Conservation (phyloP, 2,113 vertebrate genomes). For the Montifringilla adamsi region DNA sequence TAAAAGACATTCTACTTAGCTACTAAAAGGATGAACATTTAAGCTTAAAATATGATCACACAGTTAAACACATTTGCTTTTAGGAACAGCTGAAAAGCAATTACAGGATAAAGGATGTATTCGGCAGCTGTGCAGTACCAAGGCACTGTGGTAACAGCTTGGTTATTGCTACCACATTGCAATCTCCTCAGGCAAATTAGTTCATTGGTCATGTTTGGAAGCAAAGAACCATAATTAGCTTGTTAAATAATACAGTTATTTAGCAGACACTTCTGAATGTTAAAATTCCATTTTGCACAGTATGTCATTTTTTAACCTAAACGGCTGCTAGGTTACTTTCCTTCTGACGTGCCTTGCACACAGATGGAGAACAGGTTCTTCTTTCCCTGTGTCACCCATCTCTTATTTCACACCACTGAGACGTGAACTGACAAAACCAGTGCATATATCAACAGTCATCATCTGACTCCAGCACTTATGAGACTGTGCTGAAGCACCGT, state of each 20-base stretch:
- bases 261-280: background rate
- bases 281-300: constrained; percentile 27
- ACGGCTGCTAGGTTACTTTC: background rate
- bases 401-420: constrained; percentile 20
- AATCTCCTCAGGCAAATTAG: constrained; percentile 7
- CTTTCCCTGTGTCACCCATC: background rate
- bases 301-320: constrained; percentile 19
- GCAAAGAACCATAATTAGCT: constrained; percentile 30
- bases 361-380: constrained; percentile 25
- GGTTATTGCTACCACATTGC: constrained; percentile 29
- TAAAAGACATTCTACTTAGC: background rate
- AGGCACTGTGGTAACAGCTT: constrained; percentile 24
- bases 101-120: background rate
- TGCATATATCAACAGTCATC: background rate
- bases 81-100: constrained; percentile 2
- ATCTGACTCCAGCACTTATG: background rate
- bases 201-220: constrained; percentile 43
- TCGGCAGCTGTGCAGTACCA: background rate
- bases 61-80: background rate
- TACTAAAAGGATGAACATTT: background rate
- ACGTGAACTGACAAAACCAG: constrained; percentile 7
- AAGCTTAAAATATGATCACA: background rate
- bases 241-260: constrained; percentile 46
- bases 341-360: background rate
- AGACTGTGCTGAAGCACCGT: background rate